Base-by-base conservation (phyloP, 2,113 vertebrate species). In the Pycnonotus jocosus region DNA sequence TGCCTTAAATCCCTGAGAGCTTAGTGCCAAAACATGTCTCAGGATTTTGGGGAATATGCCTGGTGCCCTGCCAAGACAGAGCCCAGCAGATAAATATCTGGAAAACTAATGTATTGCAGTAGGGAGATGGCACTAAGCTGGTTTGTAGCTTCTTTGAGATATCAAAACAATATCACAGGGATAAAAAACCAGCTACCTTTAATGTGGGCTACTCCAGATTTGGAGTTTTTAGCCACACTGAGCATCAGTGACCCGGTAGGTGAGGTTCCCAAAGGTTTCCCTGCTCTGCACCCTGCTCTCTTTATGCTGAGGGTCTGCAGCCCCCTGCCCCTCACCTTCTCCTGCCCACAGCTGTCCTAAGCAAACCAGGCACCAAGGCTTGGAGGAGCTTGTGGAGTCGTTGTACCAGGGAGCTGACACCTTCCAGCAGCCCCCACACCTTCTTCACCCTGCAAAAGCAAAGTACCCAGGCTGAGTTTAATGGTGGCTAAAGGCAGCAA, bases 371-470 rank as follows among this genome's bases (percentile, higher is more conserved):
- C 71, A 90, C 68, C 64, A 62, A 2, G n/a, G 64, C n/a, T 78
- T 70, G 92, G 79, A 96, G 51, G 51, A 83, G 15, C 42, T 73
- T 48, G 68, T 86, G 90, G 50, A 94, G 28, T 18, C 6, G 7
- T n/a, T 65, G 90, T 10, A 33, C 28, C 25, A 61, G 21, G 79
- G 79, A 94, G 50, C 38, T 76, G 57, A 92, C 40, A 25, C 68
- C 76, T 84, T 92, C 89, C 72, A 97, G 74, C 90, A 95, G 37
- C 27, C 77, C 72, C 96, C 95, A 88, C 78, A 97, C 74, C 58
- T 90, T 95, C 87, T 68, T 81, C 88, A 96, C 21, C 85, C 97
- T 97, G 92, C 91, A 74, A 58, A 76, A 61, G 7, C 50, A 40
- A 58, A 91, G 35, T 2, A 12, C 66, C 37, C 6, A 27, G 61